A percentile compares a stretch with the other conserved stretches of the same genome.
Evolutionary conservation across 2,888 invertebrate genomes (phyloP).

Genomic region (Trisateles emortualis): DNA sequence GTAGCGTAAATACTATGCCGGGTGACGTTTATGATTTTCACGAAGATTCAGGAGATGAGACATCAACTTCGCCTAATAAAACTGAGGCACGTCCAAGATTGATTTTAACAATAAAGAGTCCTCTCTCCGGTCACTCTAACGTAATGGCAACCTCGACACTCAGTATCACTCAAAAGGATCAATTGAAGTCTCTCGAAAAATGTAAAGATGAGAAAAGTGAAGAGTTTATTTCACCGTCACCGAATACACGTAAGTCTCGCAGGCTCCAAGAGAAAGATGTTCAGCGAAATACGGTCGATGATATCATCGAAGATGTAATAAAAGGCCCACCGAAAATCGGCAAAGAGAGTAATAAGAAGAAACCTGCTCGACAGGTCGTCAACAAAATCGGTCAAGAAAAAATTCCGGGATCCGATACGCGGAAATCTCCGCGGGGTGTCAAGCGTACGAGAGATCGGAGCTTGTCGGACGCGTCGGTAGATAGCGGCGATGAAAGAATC

Average conservation of each 20-base stretch:
- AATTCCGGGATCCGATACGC: slow-evolving; percentile 63
- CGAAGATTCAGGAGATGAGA: slow-evolving; percentile 95
- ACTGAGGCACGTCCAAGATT: slow-evolving; percentile 89
- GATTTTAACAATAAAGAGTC: slow-evolving; percentile 93
- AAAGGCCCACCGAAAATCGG: slow-evolving; percentile 85
- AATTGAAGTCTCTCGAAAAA: slow-evolving; percentile 66
- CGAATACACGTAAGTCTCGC: slow-evolving; percentile 93
- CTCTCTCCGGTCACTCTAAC: slow-evolving; percentile 80
- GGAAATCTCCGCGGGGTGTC: slow-evolving; percentile 89
- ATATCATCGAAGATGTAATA: slow-evolving; percentile 96
- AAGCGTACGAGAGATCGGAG: slow-evolving; percentile 89
- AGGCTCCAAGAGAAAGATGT: slow-evolving; percentile 93
- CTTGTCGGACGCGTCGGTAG: slow-evolving; percentile 89
- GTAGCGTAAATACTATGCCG: slow-evolving; percentile 86
- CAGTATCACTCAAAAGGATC: slow-evolving; percentile 74
- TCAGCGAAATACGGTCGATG: slow-evolving; percentile 92
- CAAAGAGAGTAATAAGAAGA: slow-evolving; percentile 76
- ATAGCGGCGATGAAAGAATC: slow-evolving; percentile 87
- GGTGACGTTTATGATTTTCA: slow-evolving; percentile 96
- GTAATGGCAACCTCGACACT: slow-evolving; percentile 75
- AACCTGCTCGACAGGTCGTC: slow-evolving; percentile 86
- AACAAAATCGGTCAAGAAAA: slow-evolving; percentile 65
- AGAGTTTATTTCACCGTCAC: slow-evolving; percentile 88
- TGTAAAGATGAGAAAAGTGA: slow-evolving; percentile 83
- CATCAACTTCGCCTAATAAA: slow-evolving; percentile 73